These are phyloP conservation scores for Martes martes DNA, from an alignment of 2,113 vertebrate genomes.

Conservation along the genomic window DNA sequence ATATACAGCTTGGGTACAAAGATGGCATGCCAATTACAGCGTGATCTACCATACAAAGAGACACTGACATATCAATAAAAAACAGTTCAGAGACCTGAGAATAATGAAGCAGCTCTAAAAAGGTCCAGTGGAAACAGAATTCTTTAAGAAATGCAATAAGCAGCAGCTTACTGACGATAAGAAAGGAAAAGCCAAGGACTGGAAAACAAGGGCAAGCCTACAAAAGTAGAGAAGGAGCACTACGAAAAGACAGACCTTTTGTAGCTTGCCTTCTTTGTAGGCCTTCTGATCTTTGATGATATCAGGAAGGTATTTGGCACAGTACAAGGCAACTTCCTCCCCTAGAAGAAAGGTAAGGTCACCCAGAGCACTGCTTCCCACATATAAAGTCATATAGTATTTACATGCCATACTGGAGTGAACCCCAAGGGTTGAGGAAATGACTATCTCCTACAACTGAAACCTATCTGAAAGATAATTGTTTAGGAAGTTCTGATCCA, in stretches of 20 bases:
- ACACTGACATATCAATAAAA: neutral
- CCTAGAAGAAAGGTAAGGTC: slow-evolving; percentile 83
- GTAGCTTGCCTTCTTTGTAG: slow-evolving; percentile 97
- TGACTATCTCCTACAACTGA: slow-evolving; percentile 5
- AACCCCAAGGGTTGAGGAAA: neutral
- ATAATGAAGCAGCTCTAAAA: neutral
- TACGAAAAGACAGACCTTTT: slow-evolving; percentile 88
- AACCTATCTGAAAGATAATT: neutral
- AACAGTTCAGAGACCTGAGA: neutral
- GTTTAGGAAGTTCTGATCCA: slow-evolving; percentile 22
- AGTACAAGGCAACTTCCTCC: slow-evolving; percentile 97
- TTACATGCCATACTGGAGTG: neutral
- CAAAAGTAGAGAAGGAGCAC: neutral
- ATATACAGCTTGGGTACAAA: neutral
- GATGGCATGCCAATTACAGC: neutral
- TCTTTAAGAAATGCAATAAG: slow-evolving; percentile 9
- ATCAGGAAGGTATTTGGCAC: slow-evolving; percentile 98
- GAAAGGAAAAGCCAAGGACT: slow-evolving; percentile 1
- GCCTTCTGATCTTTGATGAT: slow-evolving; percentile 97
- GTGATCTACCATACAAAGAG: neutral
- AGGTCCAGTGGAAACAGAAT: neutral
- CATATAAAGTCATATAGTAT: neutral
- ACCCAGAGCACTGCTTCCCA: neutral
- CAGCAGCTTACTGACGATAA: neutral
- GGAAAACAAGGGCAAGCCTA: neutral